Evolutionary conservation across 2,888 invertebrate genomes (phyloP), one percentile per base, ranked within the genome.

Genomic region (Xestobium rufovillosum): DNA sequence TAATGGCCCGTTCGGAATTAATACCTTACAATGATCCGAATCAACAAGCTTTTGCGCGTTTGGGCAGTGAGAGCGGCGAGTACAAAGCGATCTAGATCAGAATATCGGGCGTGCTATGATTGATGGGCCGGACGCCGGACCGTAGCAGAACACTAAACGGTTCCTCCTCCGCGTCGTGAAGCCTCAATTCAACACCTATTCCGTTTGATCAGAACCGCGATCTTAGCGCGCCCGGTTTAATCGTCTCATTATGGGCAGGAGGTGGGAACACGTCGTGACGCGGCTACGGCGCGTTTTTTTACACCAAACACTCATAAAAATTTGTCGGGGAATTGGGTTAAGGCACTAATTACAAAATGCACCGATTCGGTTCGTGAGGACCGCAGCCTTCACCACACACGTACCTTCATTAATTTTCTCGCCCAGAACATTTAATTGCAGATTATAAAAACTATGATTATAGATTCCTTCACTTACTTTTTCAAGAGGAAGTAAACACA

Each of bases 121-220:
- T 56, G 55, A 56, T 56, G 55, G 53, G 51, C 42, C 41, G 49
- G 45, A 53, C 50, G 48, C 45, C 35, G 42, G 40, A 47, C 45
- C 45, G 45, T 48, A 44, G 47, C 47, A 43, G 46, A 50, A 45
- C 56, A 51, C 57, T 59, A 59, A 59, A 56, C 55, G 59, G 54
- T 57, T 51, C 54, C 52, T 51, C 56, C 56, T 54, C 51, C 56
- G 44, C 46, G 42, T 55, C 56, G 57, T 60, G 56, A 61, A 55
- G 53, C 59, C 60, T 60, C 60, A 59, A 60, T 63, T 63, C 63
- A 59, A 60, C 63, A 63, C 63, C 61, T 63, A 49, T 51, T n/a
- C 48, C 56, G 56, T 59, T 58, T 56, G 60, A 61, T 60, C 54
- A 50, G 44, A 48, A 51, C 57, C 55, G 56, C 57, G 53, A 55